Conservation (phyloP, 2,888 invertebrate species). For the Cataglyphis cursor region DNA sequence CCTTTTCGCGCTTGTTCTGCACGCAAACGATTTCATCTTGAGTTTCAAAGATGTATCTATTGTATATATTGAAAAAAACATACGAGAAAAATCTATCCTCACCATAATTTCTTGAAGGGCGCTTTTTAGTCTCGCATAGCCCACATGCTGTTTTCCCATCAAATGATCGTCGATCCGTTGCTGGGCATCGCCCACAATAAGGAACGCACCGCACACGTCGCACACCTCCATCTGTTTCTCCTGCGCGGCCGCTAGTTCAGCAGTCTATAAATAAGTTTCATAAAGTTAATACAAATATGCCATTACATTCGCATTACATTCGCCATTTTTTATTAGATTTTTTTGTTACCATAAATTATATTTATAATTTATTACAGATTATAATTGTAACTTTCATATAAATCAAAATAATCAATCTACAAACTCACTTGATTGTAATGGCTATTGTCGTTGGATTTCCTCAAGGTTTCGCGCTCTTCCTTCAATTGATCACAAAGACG, state of each 20-base stretch:
- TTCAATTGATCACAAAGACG: constrained; percentile 97
- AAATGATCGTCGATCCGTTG: constrained; percentile 99
- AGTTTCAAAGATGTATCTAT: not conserved
- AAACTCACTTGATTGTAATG: constrained; percentile 88
- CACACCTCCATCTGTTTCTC: constrained; percentile 99
- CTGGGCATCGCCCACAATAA: constrained; percentile 99
- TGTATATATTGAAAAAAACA: not conserved
- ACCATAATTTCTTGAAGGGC: constrained; percentile 89
- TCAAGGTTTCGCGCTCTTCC: constrained; percentile 94
- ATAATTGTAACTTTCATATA: constrained; percentile 30
- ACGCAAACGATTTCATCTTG: not conserved
- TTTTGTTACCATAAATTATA: not conserved
- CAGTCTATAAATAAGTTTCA: constrained; percentile 87
- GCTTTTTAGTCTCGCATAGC: constrained; percentile 91
- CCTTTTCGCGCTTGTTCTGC: constrained; percentile 87
- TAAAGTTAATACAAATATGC: not conserved
- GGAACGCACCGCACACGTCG: constrained; percentile 98
- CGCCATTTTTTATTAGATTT: not conserved
- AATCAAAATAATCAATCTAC: not conserved
- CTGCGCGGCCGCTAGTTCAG: constrained; percentile 94
- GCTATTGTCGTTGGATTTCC: constrained; percentile 93
- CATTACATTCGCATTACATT: not conserved
- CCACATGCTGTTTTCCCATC: constrained; percentile 99
- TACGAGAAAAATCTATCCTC: constrained; percentile 32
- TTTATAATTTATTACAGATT: constrained; percentile 20